Evolutionary conservation across 1,140 invertebrate species (phyloP).

Genomic region (Hydropsyche tenuis): DNA sequence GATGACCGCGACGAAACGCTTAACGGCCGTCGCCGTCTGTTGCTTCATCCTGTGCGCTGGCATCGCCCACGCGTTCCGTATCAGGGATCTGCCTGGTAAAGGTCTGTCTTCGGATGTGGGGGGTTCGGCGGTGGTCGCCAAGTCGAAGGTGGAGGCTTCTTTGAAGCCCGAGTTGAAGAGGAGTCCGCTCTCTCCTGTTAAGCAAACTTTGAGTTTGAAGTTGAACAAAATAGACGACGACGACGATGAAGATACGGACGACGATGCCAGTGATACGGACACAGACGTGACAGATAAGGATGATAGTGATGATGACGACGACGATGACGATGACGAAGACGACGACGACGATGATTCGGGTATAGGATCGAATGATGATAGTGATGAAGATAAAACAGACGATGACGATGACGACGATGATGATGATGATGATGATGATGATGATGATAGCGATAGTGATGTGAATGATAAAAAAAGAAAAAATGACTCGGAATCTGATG

Average conservation of each 20-base stretch:
- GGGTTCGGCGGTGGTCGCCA: constrained; percentile 56
- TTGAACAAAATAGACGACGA: constrained; percentile 28
- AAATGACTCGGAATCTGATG: constrained; percentile 47
- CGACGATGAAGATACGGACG: constrained; percentile 43
- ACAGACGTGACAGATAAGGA: constrained; percentile 42
- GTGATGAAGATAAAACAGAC: constrained; percentile 33
- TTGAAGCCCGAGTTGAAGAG: constrained; percentile 55
- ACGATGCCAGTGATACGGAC: constrained; percentile 48
- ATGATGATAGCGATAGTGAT: constrained; percentile 43
- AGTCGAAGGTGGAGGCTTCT: constrained; percentile 52
- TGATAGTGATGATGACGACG: constrained; percentile 31
- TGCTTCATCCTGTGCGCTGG: background rate
- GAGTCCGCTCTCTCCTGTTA: constrained; percentile 12
- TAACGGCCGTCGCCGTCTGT: background rate
- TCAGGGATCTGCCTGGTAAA: constrained; percentile 57
- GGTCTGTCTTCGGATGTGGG: constrained; percentile 41
- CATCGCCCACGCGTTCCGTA: constrained; percentile 31
- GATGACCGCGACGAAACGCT: background rate
- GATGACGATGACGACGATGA: constrained; percentile 45
- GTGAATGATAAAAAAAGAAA: constrained; percentile 44
- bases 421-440: constrained; percentile 34
- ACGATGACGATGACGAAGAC: constrained; percentile 45
- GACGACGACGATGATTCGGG: constrained; percentile 44
- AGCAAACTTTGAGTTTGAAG: constrained; percentile 33
- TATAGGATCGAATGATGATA: constrained; percentile 19